Evolutionary conservation across 2,888 invertebrate species (phyloP), one percentile per base, ranked within the genome.

Genomic region (Pseudeuparius sepicola): DNA sequence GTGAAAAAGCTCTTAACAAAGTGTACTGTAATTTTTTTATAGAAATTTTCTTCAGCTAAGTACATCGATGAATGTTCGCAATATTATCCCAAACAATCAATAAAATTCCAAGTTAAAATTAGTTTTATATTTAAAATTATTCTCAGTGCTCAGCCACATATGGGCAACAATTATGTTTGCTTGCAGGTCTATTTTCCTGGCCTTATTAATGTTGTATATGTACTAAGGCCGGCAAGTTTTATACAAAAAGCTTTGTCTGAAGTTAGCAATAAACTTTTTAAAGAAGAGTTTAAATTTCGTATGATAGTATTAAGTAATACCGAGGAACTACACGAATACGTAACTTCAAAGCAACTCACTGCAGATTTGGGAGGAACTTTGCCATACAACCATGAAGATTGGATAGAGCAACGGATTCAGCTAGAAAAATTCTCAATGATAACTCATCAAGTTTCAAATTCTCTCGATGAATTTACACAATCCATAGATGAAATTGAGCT

Each of bases 361-460:
- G 70, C 76, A 16, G 94, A 94, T 58, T 72, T 97, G 41, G 90
- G 89, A 3, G 96, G 96, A 2, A 74, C 76, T 42, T 67, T 96
- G 44, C 77, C 81, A 41, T 96, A 93, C 65, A 85, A 87, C 51
- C 90, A 96, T 61, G 76, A 87, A 36, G 89, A 92, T 56, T 97
- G 96, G 96, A 92, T 96, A 57, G 86, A 93, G 55, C 92, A 96
- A 62, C 73, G 96, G 68, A 85, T 90, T 63, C 94, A 96, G 63
- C 73, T 96, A 55, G 96, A 96, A 64, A 88, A 90, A 59, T 94
- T 96, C 68, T 92, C 92, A 25, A 76, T 79, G 30, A 75, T 90
- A 57, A 92, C 92, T 46, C 85, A 87, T 56, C 83, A 88, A 56
- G 88, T 94, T 37, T 90, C 93, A 12, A 71, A 77, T 44, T 80